A percentile compares a stretch with the other conserved stretches of the same genome.
These are phyloP conservation scores for Sphaerophoria rueppellii DNA, from an alignment of 2,888 invertebrate genomes.

Conservation along the genomic window DNA sequence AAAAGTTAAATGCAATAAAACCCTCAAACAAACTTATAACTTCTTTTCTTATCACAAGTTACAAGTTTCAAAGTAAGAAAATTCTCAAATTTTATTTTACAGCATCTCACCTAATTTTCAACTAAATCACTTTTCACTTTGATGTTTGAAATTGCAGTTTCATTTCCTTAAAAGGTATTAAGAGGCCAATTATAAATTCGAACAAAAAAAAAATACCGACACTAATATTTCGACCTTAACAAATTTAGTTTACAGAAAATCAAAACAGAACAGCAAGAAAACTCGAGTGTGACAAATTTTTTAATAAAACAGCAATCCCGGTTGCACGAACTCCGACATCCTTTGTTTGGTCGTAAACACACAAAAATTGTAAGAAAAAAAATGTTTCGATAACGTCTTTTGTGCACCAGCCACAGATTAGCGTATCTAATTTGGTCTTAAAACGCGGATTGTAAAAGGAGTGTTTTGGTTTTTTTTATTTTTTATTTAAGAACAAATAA, in stretches of 20 bases:
- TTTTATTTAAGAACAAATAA: constrained; percentile 25
- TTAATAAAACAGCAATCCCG: constrained; percentile 41
- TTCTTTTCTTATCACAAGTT: constrained; percentile 29
- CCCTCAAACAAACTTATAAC: constrained; percentile 66
- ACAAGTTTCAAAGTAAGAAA: constrained; percentile 11
- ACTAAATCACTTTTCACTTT: background rate
- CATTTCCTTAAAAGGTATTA: background rate
- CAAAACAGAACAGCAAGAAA: constrained; percentile 37
- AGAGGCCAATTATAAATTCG: constrained; percentile 17
- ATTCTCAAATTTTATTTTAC: background rate
- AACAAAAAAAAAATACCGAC: constrained; percentile 42
- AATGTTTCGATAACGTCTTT: constrained; percentile 61
- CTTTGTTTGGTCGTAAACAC: background rate
- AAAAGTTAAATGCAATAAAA: constrained; percentile 23
- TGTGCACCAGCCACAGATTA: constrained; percentile 37
- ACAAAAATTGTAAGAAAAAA: background rate
- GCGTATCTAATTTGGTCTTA: constrained; percentile 69
- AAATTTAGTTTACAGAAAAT: constrained; percentile 52
- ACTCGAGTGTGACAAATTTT: constrained; percentile 60
- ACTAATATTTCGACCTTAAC: constrained; percentile 59
- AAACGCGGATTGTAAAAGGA: constrained; percentile 56
- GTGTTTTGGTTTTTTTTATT: too few species aligned
- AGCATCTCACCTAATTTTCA: background rate
- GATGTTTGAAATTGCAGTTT: background rate
- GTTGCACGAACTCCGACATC: constrained; percentile 10